Percentiles rank a stretch among this genome's conserved stretches.
Evolutionary conservation across 1,140 invertebrate genomes (phyloP).

Genomic region (Bombus waltoni): DNA sequence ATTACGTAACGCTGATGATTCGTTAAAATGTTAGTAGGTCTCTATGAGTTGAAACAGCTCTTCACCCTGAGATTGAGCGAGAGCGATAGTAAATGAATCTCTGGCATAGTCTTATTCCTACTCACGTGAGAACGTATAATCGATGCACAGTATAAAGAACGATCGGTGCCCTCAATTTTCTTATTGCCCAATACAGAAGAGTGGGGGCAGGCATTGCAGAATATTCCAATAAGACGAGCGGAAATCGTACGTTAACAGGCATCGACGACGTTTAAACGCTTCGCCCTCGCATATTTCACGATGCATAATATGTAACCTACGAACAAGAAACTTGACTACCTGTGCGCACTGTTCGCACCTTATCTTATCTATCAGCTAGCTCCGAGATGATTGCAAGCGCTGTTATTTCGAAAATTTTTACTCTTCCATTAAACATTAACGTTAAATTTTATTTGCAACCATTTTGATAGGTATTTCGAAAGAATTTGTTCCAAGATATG

Average conservation of each 20-base stretch:
- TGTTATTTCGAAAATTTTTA: too few species aligned
- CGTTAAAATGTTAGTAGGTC: constrained; percentile 59
- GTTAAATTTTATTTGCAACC: too few species aligned
- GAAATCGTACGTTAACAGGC: neutral
- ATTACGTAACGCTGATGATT: constrained; percentile 48
- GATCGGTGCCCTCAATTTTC: constrained; percentile 27
- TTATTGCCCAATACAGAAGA: neutral
- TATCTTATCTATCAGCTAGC: too few species aligned
- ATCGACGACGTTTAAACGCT: constrained; percentile 2
- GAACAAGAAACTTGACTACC: too few species aligned
- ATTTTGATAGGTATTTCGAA: too few species aligned
- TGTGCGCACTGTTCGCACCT: too few species aligned
- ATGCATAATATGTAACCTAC: neutral
- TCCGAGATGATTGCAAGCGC: too few species aligned
- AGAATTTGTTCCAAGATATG: too few species aligned
- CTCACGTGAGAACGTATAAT: constrained; percentile 43
- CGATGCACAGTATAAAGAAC: constrained; percentile 10
- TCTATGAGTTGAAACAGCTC: neutral
- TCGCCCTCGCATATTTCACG: constrained; percentile 27
- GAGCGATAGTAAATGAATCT: constrained; percentile 46
- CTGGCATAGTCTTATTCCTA: constrained; percentile 32
- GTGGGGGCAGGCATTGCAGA: constrained; percentile 24
- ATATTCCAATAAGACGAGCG: constrained; percentile 32
- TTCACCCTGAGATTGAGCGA: constrained; percentile 44
- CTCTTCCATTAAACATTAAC: too few species aligned